Percentiles rank a stretch among this genome's conserved stretches.
Evolutionary conservation across 2,113 vertebrate genomes (phyloP).

Genomic region (Brevimyrus niger): DNA sequence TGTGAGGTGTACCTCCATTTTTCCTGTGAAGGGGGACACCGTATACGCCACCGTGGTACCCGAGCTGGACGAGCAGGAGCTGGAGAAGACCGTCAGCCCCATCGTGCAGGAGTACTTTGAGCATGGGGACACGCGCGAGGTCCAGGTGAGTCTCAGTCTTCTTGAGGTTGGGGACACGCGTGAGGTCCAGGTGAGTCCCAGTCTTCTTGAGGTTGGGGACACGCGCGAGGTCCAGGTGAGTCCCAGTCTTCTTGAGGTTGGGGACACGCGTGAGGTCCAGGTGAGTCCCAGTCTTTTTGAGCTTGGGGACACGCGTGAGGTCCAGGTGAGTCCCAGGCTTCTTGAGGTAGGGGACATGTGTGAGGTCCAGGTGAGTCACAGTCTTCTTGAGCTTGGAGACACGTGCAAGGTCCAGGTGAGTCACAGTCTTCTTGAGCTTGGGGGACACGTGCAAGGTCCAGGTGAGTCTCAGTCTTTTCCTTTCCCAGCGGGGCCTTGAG

Average conservation of each 20-base stretch:
- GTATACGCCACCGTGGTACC: slow-evolving; percentile 74
- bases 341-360: slow-evolving; percentile 67
- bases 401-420: slow-evolving; percentile 71
- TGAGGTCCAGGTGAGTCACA: slow-evolving; percentile 65
- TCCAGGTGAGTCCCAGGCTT: too few species aligned
- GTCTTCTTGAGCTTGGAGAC: slow-evolving; percentile 68
- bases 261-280: slow-evolving; percentile 74
- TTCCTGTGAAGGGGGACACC: slow-evolving; percentile 63
- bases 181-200: too few species aligned
- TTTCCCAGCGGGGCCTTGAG: neutral
- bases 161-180: too few species aligned
- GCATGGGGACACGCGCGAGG: slow-evolving; percentile 76
- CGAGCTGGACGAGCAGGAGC: slow-evolving; percentile 67
- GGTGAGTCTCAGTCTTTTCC: neutral
- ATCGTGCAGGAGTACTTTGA: slow-evolving; percentile 80
- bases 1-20: neutral
- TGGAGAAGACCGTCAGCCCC: slow-evolving; percentile 74
- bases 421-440: too few species aligned
- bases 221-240: slow-evolving; percentile 67
- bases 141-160: slow-evolving; percentile 53
- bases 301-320: too few species aligned
- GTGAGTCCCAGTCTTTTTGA: slow-evolving; percentile 37
- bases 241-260: slow-evolving; percentile 57
- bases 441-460: too few species aligned
- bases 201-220: slow-evolving; percentile 65